Evolutionary conservation across 2,888 invertebrate genomes (phyloP).

Genomic region (Acheta domesticus): DNA sequence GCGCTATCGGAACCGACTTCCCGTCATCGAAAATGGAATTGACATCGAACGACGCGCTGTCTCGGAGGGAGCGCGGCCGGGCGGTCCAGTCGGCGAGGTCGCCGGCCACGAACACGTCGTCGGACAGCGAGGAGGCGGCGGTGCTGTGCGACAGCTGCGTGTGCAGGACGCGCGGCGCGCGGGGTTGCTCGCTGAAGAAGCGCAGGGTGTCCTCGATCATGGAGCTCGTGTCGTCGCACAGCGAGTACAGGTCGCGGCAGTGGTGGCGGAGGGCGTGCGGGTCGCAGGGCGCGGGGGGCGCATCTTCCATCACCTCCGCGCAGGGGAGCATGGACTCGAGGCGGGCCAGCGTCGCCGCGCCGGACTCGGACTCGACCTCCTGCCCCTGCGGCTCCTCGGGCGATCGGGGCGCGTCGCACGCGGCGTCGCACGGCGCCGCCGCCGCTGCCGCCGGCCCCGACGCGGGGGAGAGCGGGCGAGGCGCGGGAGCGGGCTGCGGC

Average conservation of each 20-base stretch:
- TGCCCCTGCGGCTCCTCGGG: neutral
- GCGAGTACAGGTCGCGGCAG: neutral
- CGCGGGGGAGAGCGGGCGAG: neutral
- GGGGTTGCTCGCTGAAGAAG: neutral
- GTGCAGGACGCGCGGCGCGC: neutral
- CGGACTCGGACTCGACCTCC: neutral
- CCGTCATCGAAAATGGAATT: slow-evolving; percentile 18
- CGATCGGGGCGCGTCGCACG: neutral
- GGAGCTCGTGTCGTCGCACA: neutral
- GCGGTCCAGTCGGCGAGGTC: neutral
- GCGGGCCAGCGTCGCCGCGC: neutral
- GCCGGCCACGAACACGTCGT: neutral
- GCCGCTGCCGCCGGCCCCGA: neutral
- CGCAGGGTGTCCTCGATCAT: no score
- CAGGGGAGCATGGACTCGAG: neutral
- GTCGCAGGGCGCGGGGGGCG: neutral
- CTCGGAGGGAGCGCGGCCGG: neutral
- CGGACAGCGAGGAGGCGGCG: neutral
- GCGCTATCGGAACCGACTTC: neutral
- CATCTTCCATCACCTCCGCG: neutral
- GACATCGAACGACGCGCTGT: no score
- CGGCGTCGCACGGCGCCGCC: neutral
- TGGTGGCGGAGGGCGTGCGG: neutral
- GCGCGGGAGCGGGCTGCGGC: neutral
- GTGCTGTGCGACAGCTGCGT: neutral